Conservation (phyloP, 2,888 invertebrate species). For the Agelastica alni region DNA sequence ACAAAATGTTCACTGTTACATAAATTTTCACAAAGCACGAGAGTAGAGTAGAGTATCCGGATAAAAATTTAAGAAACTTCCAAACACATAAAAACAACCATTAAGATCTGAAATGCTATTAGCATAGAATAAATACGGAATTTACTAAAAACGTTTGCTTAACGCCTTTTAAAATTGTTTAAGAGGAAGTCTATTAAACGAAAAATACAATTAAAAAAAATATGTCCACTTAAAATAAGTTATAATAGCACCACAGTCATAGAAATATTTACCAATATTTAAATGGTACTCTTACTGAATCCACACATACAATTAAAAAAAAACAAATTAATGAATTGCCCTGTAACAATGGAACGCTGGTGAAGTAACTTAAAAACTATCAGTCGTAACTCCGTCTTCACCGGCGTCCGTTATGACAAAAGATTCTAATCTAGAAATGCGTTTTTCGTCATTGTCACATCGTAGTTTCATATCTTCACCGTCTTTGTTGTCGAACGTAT, state of each 20-base stretch:
- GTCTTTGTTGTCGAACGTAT: conserved; percentile 66
- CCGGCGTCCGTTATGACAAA: conserved; percentile 57
- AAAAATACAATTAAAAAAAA: too few relatives aligned
- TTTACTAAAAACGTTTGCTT: not conserved
- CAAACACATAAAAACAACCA: not conserved
- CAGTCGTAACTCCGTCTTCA: conserved; percentile 31
- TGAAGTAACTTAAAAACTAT: conserved; percentile 26
- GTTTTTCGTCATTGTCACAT: conserved; percentile 46
- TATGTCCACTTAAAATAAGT: too few relatives aligned
- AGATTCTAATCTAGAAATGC: conserved; percentile 60
- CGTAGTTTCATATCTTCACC: conserved; percentile 41
- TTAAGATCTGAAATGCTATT: not conserved
- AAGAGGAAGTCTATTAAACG: too few relatives aligned
- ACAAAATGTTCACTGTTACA: conserved; percentile 15
- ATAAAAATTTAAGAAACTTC: too few relatives aligned
- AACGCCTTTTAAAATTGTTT: too few relatives aligned
- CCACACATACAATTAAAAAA: too few relatives aligned
- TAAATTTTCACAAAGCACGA: too few relatives aligned
- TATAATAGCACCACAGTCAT: too few relatives aligned
- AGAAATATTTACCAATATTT: too few relatives aligned
- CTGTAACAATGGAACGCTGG: not conserved
- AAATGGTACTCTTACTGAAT: too few relatives aligned
- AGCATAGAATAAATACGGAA: not conserved
- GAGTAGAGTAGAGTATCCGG: conserved; percentile 14
- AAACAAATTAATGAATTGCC: not conserved